Evolutionary conservation across 2,888 invertebrate genomes (phyloP).

Genomic region (Abrostola tripartita): DNA sequence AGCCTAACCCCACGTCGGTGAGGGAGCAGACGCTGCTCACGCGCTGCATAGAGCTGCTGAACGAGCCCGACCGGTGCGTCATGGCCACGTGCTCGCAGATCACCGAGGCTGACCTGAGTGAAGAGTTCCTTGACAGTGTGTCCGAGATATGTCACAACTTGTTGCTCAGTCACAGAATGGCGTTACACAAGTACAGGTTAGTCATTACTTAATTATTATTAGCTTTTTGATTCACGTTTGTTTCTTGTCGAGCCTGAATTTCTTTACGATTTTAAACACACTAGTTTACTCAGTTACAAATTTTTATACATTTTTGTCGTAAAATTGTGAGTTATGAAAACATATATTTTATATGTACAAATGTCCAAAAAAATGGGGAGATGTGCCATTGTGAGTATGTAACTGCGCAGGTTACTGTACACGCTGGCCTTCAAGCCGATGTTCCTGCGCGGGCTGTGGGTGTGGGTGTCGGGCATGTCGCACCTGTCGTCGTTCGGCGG

Average conservation of each 20-base stretch:
- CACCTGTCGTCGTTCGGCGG: constrained; percentile 79
- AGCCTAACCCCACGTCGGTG: constrained; percentile 82
- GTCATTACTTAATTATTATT: constrained; percentile 17
- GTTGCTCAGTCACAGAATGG: constrained; percentile 93
- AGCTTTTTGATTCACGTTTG: too few relatives aligned
- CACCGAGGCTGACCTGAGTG: constrained; percentile 84
- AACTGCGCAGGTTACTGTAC: constrained; percentile 89
- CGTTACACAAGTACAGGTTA: constrained; percentile 95
- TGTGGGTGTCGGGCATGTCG: constrained; percentile 83
- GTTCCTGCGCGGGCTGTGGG: constrained; percentile 94
- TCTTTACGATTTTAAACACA: too few relatives aligned
- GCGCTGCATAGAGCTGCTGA: constrained; percentile 90
- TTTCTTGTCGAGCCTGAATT: too few relatives aligned
- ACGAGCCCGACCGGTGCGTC: constrained; percentile 86
- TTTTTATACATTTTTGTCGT: too few relatives aligned
- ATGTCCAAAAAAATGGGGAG: too few relatives aligned
- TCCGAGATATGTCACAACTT: constrained; percentile 95
- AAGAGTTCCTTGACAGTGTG: constrained; percentile 90
- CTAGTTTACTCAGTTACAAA: too few relatives aligned
- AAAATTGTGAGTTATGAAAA: too few relatives aligned
- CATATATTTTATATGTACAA: too few relatives aligned
- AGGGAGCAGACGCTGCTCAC: constrained; percentile 84
- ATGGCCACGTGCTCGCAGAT: constrained; percentile 83
- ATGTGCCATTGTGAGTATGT: too few relatives aligned
- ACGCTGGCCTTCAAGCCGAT: constrained; percentile 93